phyloP scores from a whole-genome alignment of 1,140 invertebrate species.

The Lethrus apterus region DNA sequence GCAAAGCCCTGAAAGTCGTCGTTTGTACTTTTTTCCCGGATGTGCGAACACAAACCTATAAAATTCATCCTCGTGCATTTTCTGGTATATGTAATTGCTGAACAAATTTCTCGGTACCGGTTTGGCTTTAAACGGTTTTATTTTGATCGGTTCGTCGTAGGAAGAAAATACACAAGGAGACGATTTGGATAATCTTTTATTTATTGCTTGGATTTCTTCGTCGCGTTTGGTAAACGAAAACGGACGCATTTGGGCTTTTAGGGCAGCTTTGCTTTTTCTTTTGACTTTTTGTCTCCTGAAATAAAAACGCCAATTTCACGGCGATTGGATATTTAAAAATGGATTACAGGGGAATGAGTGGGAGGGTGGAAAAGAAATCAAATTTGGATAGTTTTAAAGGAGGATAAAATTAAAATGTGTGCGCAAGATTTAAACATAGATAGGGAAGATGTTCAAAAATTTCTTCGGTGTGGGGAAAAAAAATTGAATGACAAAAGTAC shows the following conservation, averaged over 20 bases:
- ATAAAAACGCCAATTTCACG: no score
- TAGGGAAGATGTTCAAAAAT: no score
- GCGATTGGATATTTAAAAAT: no score
- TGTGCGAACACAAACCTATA: constrained; percentile 46
- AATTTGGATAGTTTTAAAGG: no score
- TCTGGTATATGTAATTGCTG: constrained; percentile 60
- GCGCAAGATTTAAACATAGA: no score
- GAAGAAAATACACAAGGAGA: constrained; percentile 47
- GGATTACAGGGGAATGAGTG: no score
- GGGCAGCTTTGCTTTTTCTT: constrained; percentile 48
- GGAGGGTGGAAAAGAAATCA: no score
- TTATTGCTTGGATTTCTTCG: constrained; percentile 42
- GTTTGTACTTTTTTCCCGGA: neutral
- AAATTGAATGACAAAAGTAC: no score
- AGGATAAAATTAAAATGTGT: no score
- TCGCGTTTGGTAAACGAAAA: constrained; percentile 55
- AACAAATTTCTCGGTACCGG: constrained; percentile 62
- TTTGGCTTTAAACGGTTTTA: constrained; percentile 54
- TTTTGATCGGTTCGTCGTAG: constrained; percentile 32
- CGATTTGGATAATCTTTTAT: constrained; percentile 44
- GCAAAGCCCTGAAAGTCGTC: constrained; percentile 47
- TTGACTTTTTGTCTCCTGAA: constrained; percentile 47
- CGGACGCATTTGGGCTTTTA: constrained; percentile 54
- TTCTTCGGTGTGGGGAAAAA: no score
- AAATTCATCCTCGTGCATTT: constrained; percentile 62